phyloP scores from a whole-genome alignment of 2,797 vertebrate genomes.

The Anisognathus igniventris region DNA sequence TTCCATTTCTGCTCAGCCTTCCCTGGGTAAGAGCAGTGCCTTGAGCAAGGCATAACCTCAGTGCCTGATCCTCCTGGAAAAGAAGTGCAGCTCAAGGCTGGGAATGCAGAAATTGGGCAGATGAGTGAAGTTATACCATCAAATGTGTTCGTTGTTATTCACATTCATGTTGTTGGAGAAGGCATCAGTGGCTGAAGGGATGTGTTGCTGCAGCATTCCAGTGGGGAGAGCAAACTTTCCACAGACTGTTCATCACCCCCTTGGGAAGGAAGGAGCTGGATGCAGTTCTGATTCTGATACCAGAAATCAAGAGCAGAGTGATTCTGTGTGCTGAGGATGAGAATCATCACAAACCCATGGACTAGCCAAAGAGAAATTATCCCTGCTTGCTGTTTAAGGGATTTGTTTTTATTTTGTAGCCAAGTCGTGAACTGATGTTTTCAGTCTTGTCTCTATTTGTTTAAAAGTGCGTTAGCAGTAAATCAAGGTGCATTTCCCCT shows the following conservation, averaged over 20 bases:
- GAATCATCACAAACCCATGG: background rate
- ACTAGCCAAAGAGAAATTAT: background rate
- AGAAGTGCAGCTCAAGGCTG: background rate
- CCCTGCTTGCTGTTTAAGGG: background rate
- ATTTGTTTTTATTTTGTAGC: conserved; percentile 1
- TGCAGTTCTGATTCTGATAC: background rate
- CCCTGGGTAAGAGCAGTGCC: background rate
- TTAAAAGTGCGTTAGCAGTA: conserved; percentile 90
- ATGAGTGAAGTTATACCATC: rapidly evolving
- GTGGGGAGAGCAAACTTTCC: background rate
- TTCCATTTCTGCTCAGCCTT: background rate
- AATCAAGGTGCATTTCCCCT: conserved; percentile 84
- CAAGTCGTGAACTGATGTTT: background rate
- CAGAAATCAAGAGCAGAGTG: background rate
- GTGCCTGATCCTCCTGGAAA: background rate
- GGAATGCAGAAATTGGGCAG: background rate
- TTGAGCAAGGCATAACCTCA: background rate
- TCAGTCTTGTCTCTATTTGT: conserved; percentile 78
- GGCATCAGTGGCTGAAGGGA: background rate
- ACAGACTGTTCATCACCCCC: background rate
- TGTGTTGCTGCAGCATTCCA: background rate
- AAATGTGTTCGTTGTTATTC: background rate
- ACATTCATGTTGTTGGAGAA: background rate
- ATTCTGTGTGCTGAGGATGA: background rate
- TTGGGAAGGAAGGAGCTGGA: background rate